A percentile compares a stretch with the other conserved stretches of the same genome.
These are phyloP conservation scores for Aldrovandia affinis DNA, from an alignment of 2,797 vertebrate genomes.

Conservation along the genomic window DNA sequence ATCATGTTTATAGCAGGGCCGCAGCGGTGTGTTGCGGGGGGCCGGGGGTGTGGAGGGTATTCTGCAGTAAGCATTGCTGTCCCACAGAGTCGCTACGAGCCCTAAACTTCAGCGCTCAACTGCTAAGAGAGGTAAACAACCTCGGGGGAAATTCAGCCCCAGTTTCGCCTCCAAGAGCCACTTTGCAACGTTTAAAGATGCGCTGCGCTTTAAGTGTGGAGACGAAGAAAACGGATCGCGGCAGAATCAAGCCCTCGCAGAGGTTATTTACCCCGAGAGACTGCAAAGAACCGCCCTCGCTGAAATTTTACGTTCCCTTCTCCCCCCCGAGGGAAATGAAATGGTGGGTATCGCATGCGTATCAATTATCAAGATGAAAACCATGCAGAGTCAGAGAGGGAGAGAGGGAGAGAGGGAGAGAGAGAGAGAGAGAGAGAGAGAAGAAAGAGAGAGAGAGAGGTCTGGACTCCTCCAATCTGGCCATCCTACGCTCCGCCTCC, in stretches of 20 bases:
- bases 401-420: constrained; percentile 14
- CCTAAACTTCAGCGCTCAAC: background rate
- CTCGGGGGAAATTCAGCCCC: constrained; percentile 10
- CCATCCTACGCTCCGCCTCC: background rate
- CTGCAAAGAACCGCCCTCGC: no score
- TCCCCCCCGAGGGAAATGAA: background rate
- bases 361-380: background rate
- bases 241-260: background rate
- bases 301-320: no score
- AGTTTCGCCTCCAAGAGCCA: constrained; percentile 27
- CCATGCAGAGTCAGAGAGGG: constrained; percentile 19
- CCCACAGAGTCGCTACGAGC: background rate
- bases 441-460: background rate
- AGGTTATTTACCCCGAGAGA: background rate
- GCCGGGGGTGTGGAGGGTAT: background rate
- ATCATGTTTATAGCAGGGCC: constrained; percentile 39
- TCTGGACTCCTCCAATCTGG: no score
- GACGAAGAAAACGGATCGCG: constrained; percentile 13
- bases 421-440: background rate
- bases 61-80: background rate
- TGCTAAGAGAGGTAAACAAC: background rate
- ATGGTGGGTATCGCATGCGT: background rate
- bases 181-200: constrained; percentile 36
- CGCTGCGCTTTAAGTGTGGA: background rate
- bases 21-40: constrained; percentile 6